phyloP scores from a whole-genome alignment of 2,797 vertebrate species.

The Dallia pectoralis region DNA sequence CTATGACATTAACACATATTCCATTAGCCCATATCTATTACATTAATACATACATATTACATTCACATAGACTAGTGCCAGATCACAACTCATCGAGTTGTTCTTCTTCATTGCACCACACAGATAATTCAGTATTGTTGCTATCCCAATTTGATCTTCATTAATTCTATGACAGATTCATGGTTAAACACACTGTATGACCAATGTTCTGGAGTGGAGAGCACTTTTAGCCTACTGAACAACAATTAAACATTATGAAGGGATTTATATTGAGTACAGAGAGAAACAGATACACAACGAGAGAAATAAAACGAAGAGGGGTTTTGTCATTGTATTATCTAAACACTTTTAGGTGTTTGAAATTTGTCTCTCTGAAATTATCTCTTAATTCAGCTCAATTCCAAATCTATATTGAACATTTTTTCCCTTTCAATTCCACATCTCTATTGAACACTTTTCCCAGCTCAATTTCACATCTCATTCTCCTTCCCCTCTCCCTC shows the following conservation, averaged over 20 bases:
- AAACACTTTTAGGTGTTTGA: not conserved
- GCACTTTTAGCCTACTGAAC: constrained; percentile 25
- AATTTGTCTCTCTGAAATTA: no score
- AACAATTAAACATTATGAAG: constrained; percentile 38
- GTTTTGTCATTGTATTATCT: constrained; percentile 2
- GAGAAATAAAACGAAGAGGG: no score
- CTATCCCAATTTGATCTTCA: constrained; percentile 16
- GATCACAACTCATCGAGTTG: not conserved
- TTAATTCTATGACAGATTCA: constrained; percentile 14
- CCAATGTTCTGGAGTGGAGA: constrained; percentile 28
- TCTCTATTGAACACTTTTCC: no score
- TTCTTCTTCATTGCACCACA: not conserved
- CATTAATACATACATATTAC: no score
- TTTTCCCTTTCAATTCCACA: not conserved
- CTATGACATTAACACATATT: no score
- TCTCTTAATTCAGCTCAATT: not conserved
- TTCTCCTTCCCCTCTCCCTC: not conserved
- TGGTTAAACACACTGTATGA: constrained; percentile 11
- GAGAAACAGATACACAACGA: not conserved
- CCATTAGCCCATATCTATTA: no score
- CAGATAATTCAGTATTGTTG: constrained; percentile 17
- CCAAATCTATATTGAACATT: not conserved
- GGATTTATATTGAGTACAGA: not conserved
- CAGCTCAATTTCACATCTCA: not conserved
- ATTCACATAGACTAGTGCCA: no score